A percentile compares a stretch with the other conserved stretches of the same genome.
These are phyloP conservation scores for Meta bourneti DNA, from an alignment of 2,888 invertebrate genomes.

Conservation along the genomic window DNA sequence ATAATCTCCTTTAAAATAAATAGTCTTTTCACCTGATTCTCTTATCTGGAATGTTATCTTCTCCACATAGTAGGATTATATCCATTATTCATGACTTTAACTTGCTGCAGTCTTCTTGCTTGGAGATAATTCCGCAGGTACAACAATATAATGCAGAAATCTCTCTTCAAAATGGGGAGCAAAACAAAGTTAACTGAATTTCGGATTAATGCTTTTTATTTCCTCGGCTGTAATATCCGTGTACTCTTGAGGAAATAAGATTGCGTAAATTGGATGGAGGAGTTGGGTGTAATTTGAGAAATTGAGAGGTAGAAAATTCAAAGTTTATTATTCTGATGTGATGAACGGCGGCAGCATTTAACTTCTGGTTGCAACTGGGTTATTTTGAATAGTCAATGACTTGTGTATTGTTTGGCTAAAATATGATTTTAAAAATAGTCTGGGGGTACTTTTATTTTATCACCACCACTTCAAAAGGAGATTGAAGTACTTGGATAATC, in stretches of 20 bases:
- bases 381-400: no score
- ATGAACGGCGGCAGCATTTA: neutral
- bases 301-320: neutral
- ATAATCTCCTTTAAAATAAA: slow-evolving; percentile 55
- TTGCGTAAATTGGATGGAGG: neutral
- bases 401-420: no score
- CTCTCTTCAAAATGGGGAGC: neutral
- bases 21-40: slow-evolving; percentile 30
- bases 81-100: slow-evolving; percentile 64
- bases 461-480: no score
- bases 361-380: neutral
- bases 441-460: no score
- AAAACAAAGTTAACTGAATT: slow-evolving; percentile 1
- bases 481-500: no score
- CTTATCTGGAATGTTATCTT: slow-evolving; percentile 23
- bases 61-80: slow-evolving; percentile 27
- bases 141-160: slow-evolving; percentile 29
- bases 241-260: neutral
- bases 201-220: slow-evolving; percentile 2
- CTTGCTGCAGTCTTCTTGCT: neutral
- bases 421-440: no score
- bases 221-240: neutral
- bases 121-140: slow-evolving; percentile 6
- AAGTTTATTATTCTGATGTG: neutral
- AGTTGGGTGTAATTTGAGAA: neutral